phyloP scores from a whole-genome alignment of 2,113 vertebrate species.

The Sorex araneus region DNA sequence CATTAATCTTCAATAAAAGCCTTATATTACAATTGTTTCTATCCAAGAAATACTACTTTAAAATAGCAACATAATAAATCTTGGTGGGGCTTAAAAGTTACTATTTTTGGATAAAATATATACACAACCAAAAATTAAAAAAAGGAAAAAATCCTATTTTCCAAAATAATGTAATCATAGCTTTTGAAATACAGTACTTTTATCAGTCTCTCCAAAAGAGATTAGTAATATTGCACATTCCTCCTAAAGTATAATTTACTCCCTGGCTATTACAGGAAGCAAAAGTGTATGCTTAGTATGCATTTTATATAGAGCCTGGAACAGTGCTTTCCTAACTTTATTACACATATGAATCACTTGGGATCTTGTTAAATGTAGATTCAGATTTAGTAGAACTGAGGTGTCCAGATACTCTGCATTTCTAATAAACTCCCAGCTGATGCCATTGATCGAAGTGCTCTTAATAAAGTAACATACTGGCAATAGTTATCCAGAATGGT shows the following conservation, averaged over 20 bases:
- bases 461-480: neutral
- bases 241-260: conserved; percentile 40
- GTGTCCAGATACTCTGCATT: neutral
- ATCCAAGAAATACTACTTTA: conserved; percentile 51
- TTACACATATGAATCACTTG: neutral
- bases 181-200: conserved; percentile 46
- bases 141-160: neutral
- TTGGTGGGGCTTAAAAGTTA: conserved; percentile 37
- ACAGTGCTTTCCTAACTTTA: conserved; percentile 36
- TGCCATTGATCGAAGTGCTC: neutral
- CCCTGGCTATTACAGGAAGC: conserved; percentile 31
- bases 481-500: neutral
- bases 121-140: neutral
- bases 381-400: neutral
- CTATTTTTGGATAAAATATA: conserved; percentile 57
- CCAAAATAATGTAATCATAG: conserved; percentile 37
- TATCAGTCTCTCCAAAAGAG: conserved; percentile 24
- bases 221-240: conserved; percentile 31
- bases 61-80: conserved; percentile 60
- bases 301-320: neutral
- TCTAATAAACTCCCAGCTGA: conserved; percentile 46
- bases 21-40: conserved; percentile 31
- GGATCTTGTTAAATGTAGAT: conserved; percentile 60
- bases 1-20: conserved; percentile 69
- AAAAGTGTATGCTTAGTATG: conserved; percentile 28